Conservation (phyloP, 1,140 invertebrate genomes). For the Bombus balteatus region DNA sequence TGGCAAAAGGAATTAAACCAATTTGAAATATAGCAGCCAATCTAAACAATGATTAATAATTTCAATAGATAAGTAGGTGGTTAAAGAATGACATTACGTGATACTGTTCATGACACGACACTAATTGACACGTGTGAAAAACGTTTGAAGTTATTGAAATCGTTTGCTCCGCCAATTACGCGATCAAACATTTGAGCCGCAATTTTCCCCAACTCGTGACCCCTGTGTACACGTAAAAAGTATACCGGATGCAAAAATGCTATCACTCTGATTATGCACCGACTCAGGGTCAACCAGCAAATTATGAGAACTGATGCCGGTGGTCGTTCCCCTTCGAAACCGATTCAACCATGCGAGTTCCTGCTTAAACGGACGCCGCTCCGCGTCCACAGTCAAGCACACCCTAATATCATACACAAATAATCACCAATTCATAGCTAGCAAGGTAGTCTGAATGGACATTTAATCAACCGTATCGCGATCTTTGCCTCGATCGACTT, state of each 20-base stretch:
- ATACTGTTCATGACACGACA: background rate
- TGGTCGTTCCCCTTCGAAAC: slow-evolving; percentile 51
- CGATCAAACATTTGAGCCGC: background rate
- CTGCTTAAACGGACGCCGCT: slow-evolving; percentile 32
- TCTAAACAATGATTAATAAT: background rate
- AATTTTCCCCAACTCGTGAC: background rate
- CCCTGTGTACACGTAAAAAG: background rate
- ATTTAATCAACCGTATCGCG: slow-evolving; percentile 26
- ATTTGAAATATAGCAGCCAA: background rate
- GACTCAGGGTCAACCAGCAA: slow-evolving; percentile 60
- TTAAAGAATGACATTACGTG: background rate
- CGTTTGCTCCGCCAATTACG: background rate
- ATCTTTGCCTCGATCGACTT: background rate
- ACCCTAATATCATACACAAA: slow-evolving; percentile 18
- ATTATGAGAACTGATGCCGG: slow-evolving; percentile 60
- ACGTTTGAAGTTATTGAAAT: background rate
- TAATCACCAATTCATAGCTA: slow-evolving; percentile 25
- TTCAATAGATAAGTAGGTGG: background rate
- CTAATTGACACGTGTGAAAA: background rate
- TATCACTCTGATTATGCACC: slow-evolving; percentile 25
- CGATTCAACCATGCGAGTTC: slow-evolving; percentile 44
- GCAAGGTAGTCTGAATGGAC: background rate
- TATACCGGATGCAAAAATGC: slow-evolving; percentile 49
- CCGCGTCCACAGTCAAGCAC: background rate
- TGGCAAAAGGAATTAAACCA: background rate